Evolutionary conservation across 2,888 invertebrate genomes (phyloP), one percentile per base, ranked within the genome.

Genomic region (Caenorhabditis uteleia): DNA sequence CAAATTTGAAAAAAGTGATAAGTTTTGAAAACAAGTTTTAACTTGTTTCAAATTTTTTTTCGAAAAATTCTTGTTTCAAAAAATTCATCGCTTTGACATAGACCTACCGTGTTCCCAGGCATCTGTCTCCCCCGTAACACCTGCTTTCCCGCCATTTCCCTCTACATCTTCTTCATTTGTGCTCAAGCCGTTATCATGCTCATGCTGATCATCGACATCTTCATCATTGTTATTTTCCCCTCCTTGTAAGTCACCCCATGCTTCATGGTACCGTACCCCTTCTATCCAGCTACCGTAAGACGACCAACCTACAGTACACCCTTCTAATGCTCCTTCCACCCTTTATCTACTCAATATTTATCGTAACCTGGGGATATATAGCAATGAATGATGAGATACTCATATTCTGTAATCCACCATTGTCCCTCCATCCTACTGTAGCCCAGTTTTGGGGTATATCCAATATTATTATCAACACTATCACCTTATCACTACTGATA

Each of bases 101-200:
- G n/a, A n/a, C n/a, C n/a, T n/a, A n/a, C n/a, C n/a, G n/a, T n/a
- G n/a, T n/a, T n/a, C n/a, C n/a, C n/a, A n/a, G n/a, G n/a, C n/a
- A n/a, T n/a, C n/a, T n/a, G n/a, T n/a, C n/a, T n/a, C n/a, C n/a
- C n/a, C n/a, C n/a, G n/a, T n/a, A n/a, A n/a, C n/a, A 3, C 49
- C 29, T 64, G 64, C 16, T 58, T 58, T 18, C 40, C 48, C 3
- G 33, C 38, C 1, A 49, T 58, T 12, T 64, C 58, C 18, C 25
- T 45, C 29, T 64, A 64, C 27, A 50, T 64, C 3, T 57, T 64
- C 34, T 58, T 64, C 50, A 58, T 58, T 27, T 58, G 64, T 33
- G 54, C 54, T 3, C 64, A 64, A 27, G 54, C 64, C 2, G 54
- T 58, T 7, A 53, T 57, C 16, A 64, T 58, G 29, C 43, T 58